Evolutionary conservation across 2,888 invertebrate genomes (phyloP).

Genomic region (Nineta flava): DNA sequence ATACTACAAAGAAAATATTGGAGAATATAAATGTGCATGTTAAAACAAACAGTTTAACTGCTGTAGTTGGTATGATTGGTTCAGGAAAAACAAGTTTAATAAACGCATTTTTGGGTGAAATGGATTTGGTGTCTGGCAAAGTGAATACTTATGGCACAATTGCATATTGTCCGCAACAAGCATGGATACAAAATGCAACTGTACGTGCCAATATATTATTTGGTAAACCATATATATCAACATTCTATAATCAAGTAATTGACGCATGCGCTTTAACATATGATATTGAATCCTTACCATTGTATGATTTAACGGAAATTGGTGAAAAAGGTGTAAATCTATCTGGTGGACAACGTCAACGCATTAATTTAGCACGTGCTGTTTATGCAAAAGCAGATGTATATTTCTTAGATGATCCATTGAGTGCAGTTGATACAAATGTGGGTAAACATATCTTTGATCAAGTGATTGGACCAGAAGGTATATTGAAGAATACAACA

Average conservation of each 20-base stretch:
- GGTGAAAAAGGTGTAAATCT: slow-evolving; percentile 89
- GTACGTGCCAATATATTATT: slow-evolving; percentile 86
- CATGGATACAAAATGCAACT: slow-evolving; percentile 97
- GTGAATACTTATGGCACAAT: slow-evolving; percentile 52
- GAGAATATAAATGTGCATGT: slow-evolving; percentile 61
- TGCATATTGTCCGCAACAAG: slow-evolving; percentile 87
- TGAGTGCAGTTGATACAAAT: slow-evolving; percentile 92
- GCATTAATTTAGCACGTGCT: slow-evolving; percentile 81
- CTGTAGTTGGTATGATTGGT: slow-evolving; percentile 79
- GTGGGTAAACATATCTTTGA: slow-evolving; percentile 97
- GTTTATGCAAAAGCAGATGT: slow-evolving; percentile 79
- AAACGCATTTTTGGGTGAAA: slow-evolving; percentile 77
- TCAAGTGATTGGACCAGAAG: slow-evolving; percentile 70
- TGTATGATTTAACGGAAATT: slow-evolving; percentile 92
- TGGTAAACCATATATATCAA: slow-evolving; percentile 54
- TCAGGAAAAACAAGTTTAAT: slow-evolving; percentile 81
- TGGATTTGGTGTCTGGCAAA: slow-evolving; percentile 67
- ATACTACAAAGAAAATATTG: slow-evolving; percentile 42
- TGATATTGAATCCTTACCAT: slow-evolving; percentile 86
- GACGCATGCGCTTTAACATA: slow-evolving; percentile 81
- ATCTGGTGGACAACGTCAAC: slow-evolving; percentile 85
- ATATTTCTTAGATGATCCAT: slow-evolving; percentile 89
- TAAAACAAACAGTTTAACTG: slow-evolving; percentile 53
- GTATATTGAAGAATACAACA: slow-evolving; percentile 61
- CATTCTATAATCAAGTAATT: slow-evolving; percentile 62